Evolutionary conservation across 1,140 invertebrate species (phyloP), one percentile per base, ranked within the genome.

Genomic region (Druon quercuslanigerum): DNA sequence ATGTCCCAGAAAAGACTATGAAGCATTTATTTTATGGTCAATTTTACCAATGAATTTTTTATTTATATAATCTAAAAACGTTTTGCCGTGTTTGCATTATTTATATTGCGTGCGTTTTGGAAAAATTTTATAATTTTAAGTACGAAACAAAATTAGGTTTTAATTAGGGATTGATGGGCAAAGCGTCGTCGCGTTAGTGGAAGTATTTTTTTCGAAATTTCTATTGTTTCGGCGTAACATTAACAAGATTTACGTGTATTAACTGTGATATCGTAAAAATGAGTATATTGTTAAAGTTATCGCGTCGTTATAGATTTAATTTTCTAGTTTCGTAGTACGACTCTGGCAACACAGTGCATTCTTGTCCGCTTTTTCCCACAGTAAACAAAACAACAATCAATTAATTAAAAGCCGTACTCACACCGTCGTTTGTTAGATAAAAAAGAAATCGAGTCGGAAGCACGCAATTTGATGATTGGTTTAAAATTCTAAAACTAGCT

Each of bases 181-280:
- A 72, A 20, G 20, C 60, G 20, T 66, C 20, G 7, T 46, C 46
- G 25, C 14, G 57, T 66, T 16, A n/a, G 7, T 17, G 50, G 11
- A 51, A 72, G 46, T 56, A 56, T 25, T 74, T 57, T 33, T 57
- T 74, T 74, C 54, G 33, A 74, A 74, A 74, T 74, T 74, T 57
- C 52, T 46, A 74, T 74, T 66, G 40, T 66, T 66, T 66, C 60
- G 60, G n/a, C 60, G 60, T 66, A 66, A 66, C 60, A 66, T 66
- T 66, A 66, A 66, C 60, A 66, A 66, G 60, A 66, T 66, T 66
- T 66, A 66, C 60, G 60, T 66, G 57, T 66, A 84, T 83, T 84
- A 82, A 79, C 84, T 85, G 84, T 85, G 83, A 85, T 85, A 84
- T 72, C 82, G 81, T 85, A 80, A 74, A 73, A 75, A 33, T 81